Evolutionary conservation across 2,888 invertebrate species (phyloP).

Genomic region (Hypolimnas misippus): DNA sequence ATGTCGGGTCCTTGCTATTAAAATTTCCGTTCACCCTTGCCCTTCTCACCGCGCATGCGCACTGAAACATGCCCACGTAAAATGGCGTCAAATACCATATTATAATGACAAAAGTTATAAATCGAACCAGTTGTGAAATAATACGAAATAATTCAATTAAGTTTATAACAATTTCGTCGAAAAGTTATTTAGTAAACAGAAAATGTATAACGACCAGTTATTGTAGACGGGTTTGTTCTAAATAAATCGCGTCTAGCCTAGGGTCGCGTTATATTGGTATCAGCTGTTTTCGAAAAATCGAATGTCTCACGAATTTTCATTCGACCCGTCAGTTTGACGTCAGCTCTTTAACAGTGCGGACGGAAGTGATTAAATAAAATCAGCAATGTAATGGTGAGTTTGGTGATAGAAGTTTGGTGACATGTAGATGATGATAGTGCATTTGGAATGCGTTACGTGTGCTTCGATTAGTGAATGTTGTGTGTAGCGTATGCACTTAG

Average conservation of each 20-base stretch:
- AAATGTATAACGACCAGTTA: slow-evolving; percentile 27
- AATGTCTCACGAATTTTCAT: slow-evolving; percentile 57
- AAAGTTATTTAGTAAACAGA: slow-evolving; percentile 13
- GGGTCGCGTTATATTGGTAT: slow-evolving; percentile 57
- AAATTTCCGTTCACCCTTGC: slow-evolving; percentile 62
- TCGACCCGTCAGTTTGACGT: slow-evolving; percentile 64
- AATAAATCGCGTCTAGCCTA: background rate
- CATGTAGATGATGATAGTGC: slow-evolving; percentile 44
- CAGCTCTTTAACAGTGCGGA: slow-evolving; percentile 61
- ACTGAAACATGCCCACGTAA: slow-evolving; percentile 44
- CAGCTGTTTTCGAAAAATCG: slow-evolving; percentile 79
- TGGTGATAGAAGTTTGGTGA: slow-evolving; percentile 51
- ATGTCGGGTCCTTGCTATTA: slow-evolving; percentile 41
- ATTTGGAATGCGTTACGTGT: slow-evolving; percentile 34
- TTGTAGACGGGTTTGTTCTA: slow-evolving; percentile 17
- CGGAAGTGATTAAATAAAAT: slow-evolving; percentile 52
- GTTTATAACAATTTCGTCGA: slow-evolving; percentile 36
- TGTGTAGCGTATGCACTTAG: slow-evolving; percentile 53
- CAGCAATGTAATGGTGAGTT: slow-evolving; percentile 80
- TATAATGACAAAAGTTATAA: slow-evolving; percentile 43
- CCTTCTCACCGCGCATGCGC: slow-evolving; percentile 73
- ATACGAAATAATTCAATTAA: slow-evolving; percentile 27
- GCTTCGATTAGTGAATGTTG: slow-evolving; percentile 39
- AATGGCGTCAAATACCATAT: slow-evolving; percentile 59
- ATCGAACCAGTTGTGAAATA: slow-evolving; percentile 27